Evolutionary conservation across 1,140 invertebrate species (phyloP), one percentile per base, ranked within the genome.

Genomic region (Uloborus diversus): DNA sequence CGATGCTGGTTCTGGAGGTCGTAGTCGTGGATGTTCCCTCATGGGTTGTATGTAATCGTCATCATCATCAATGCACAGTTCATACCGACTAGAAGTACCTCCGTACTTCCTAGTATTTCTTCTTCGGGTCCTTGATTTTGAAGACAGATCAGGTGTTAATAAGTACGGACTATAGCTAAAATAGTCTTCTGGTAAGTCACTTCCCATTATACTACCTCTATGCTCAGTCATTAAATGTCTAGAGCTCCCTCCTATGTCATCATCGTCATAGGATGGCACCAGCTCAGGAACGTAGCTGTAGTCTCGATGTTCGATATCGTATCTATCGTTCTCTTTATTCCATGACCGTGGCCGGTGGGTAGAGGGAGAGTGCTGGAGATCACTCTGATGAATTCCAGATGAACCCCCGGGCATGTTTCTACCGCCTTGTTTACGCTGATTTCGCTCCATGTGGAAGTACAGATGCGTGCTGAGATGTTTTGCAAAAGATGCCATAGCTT

Each of bases 391-490:
- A 20, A 78, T 65, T 1, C 73, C 73, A 57, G 73, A 78, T 37
- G 61, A 23, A 11, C 73, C 27, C 1, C 47, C 25, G 37, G 51
- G 73, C 30, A 20, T 65, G 25, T 37, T 78, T 75, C 70, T 61
- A 27, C 59, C 53, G 4, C 42, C 62, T 66, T 47, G 32, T 30
- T 78, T 78, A 4, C 47, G 42, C 20, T 64, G 59, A 25, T 76
- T 76, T 11, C 73, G 73, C 57, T 78, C 73, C 73, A 78, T 78
- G 51, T 78, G 73, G 37, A 78, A 78, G 23, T 78, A 78, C 37
- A 78, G 73, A 37, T 78, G 73, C n/a, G 73, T 78, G 23, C 73
- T 78, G 61, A 78, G 73, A 57, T 78, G 73, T 37, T 78, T 78
- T 13, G 73, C 61, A 32, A 66, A 78, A 27, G 73, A 78, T 56